Conservation (phyloP, 2,888 invertebrate genomes). For the Troides oblongomaculatus region DNA sequence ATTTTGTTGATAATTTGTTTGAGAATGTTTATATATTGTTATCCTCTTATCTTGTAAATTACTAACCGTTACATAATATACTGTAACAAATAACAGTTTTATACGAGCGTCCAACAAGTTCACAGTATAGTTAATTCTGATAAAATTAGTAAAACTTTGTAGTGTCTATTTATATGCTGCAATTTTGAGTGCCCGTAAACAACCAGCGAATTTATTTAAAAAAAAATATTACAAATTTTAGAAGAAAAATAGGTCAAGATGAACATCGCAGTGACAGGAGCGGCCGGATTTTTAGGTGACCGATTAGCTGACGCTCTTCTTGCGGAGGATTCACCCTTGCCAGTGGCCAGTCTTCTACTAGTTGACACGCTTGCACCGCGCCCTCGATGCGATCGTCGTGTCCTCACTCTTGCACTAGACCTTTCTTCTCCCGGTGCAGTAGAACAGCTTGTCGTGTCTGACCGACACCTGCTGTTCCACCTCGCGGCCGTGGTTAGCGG, state of each 20-base stretch:
- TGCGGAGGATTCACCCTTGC: constrained; percentile 38
- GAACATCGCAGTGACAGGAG: constrained; percentile 62
- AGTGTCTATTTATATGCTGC: no score
- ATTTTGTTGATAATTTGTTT: not conserved
- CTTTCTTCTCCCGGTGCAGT: constrained; percentile 44
- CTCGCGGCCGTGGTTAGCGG: constrained; percentile 70
- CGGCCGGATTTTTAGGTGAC: constrained; percentile 57
- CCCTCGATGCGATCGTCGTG: constrained; percentile 42
- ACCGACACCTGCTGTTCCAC: constrained; percentile 55
- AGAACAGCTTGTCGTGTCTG: constrained; percentile 42
- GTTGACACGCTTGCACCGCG: constrained; percentile 38
- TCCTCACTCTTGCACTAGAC: constrained; percentile 42
- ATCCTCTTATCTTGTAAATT: not conserved
- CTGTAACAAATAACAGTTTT: constrained; percentile 3
- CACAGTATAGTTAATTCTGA: no score
- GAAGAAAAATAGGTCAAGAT: constrained; percentile 35
- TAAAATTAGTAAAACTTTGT: no score
- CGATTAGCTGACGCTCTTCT: constrained; percentile 50
- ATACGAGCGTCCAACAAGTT: no score
- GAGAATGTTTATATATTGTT: not conserved
- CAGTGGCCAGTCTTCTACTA: constrained; percentile 45
- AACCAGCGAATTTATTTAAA: no score
- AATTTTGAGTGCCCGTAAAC: no score
- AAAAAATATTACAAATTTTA: no score
- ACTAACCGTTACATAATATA: not conserved